Evolutionary conservation across 2,888 invertebrate species (phyloP), one percentile per base, ranked within the genome.

Genomic region (Emmelina monodactyla): DNA sequence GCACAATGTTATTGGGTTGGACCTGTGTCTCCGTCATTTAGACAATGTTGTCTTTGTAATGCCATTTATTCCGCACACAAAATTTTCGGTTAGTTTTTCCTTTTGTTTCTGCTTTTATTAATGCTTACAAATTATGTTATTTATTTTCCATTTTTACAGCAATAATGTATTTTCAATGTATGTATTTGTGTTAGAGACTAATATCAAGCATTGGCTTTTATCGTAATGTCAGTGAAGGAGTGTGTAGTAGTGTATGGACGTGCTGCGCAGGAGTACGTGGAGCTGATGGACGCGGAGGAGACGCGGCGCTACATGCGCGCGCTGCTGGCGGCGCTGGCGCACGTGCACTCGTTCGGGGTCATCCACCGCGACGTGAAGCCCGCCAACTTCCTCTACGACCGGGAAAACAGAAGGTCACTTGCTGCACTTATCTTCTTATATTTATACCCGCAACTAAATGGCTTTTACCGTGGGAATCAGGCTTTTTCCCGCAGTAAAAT

Each of bases 281-380:
- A 80, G 13, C 79, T 84, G 39, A 88, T 91, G 88, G 83, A 81
- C 45, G 80, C 84, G 1, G 56, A 59, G 16, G 94, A 95, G 69
- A 82, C 90, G 25, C 83, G 85, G 37, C 71, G 83, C 39, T 95
- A 94, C 64, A 89, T 94, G 86, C 85, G 82, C 52, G 92, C 93
- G 54, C 71, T 95, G 44, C 67, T 95, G 44, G 72, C 85, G 28
- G 92, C 95, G 2, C 72, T 95, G 46, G 73, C 82, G 4, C 85
- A 90, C 51, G 92, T 95, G 37, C 95, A 95, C 69, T 84, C 86
- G 30, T 89, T 89, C 60, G 86, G 88, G 42, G 86, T 95, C 41
- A 93, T 95, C 39, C 95, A 95, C 61, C 81, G 95, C 36, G 95
- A 95, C 58, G 86, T 95, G 28, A 95, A 95, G 67, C 95, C 95